Percentiles rank a stretch among this genome's conserved stretches.
Evolutionary conservation across 2,113 vertebrate species (phyloP).

Genomic region (Psophia crepitans): DNA sequence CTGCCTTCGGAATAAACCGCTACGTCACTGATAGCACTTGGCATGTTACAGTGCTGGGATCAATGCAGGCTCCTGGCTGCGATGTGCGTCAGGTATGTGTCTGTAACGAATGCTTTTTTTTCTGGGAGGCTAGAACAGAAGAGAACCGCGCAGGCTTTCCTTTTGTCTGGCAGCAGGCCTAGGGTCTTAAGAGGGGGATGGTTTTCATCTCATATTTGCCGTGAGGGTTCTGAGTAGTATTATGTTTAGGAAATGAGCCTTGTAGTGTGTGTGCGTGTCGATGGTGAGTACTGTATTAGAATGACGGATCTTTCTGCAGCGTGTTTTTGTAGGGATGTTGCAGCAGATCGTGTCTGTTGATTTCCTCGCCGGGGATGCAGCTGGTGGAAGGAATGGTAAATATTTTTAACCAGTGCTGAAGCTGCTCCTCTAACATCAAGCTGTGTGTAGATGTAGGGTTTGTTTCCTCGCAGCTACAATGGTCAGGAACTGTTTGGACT

Average conservation of each 20-base stretch:
- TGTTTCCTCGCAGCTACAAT: neutral
- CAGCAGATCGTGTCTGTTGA: neutral
- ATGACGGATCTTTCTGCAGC: neutral
- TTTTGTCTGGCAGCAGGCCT: neutral
- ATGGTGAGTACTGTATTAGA: neutral
- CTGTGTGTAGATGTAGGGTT: neutral
- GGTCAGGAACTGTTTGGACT: neutral
- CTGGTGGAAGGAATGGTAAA: neutral
- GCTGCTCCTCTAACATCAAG: neutral
- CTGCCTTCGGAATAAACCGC: neutral
- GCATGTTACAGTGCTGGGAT: conserved; percentile 69
- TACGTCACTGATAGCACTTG: conserved; percentile 10
- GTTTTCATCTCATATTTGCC: accelerated
- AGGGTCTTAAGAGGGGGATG: neutral
- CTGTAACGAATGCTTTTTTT: neutral
- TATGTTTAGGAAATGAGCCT: neutral
- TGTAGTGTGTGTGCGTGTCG: neutral
- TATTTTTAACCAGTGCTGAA: neutral
- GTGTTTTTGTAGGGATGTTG: accelerated
- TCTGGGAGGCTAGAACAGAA: neutral
- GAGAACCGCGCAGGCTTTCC: neutral
- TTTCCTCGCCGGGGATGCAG: neutral
- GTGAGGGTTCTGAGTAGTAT: neutral
- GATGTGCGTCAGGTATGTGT: conserved; percentile 68
- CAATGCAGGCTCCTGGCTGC: conserved; percentile 58